Percentiles rank a stretch among this genome's conserved stretches.
phyloP scores from a whole-genome alignment of 2,113 vertebrate species.

The Ascaphus truei region DNA sequence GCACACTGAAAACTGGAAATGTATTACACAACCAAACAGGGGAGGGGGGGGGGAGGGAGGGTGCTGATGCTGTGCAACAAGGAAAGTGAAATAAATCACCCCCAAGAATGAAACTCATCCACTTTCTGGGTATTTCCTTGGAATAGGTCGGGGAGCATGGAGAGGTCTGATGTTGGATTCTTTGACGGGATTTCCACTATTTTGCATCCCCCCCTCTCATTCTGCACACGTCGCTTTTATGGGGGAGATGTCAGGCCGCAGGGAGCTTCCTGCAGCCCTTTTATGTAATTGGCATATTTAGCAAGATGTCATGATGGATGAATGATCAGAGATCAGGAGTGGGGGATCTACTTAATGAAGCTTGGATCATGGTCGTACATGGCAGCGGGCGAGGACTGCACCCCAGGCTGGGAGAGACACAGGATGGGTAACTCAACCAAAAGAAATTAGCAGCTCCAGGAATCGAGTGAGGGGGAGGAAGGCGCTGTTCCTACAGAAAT shows the following conservation, averaged over 20 bases:
- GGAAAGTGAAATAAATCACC: too few species aligned
- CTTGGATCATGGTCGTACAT: slow-evolving; percentile 18
- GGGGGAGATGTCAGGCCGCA: background rate
- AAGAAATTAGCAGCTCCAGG: background rate
- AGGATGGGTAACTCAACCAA: slow-evolving; percentile 13
- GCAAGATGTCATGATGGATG: slow-evolving; percentile 18
- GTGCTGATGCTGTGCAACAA: too few species aligned
- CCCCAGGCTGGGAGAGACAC: background rate
- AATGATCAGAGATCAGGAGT: slow-evolving; percentile 11
- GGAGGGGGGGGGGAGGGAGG: too few species aligned
- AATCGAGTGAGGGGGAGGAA: background rate
- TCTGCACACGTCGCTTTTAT: background rate
- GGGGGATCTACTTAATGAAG: slow-evolving; percentile 13
- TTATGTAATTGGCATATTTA: slow-evolving; percentile 30
- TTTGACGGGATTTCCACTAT: background rate
- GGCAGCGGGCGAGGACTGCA: background rate
- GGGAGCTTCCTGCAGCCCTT: background rate
- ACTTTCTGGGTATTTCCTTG: too few species aligned
- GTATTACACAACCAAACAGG: too few species aligned
- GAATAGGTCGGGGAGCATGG: too few species aligned
- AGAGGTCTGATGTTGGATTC: background rate
- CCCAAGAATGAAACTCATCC: too few species aligned
- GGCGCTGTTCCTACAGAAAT: background rate
- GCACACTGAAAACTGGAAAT: too few species aligned
- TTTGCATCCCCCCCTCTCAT: background rate